Base-by-base conservation (phyloP, 2,113 vertebrate genomes). In the Isichthys henryi region DNA sequence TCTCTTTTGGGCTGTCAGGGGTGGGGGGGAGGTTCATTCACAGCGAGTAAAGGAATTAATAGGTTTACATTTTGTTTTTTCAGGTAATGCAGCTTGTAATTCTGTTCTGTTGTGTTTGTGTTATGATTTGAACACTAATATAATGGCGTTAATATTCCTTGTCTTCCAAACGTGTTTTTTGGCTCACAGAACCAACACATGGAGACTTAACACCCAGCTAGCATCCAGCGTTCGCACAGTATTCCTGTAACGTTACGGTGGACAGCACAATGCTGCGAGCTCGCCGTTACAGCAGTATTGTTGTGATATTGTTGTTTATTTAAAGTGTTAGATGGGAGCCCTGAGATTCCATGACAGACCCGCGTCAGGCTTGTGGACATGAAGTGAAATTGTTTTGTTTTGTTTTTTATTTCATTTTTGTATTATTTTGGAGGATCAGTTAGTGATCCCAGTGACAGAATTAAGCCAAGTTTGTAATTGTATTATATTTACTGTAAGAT, bases 381-480 rank as follows among this genome's bases (percentile, higher is more conserved):
- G 95, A 97, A 96, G 94, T 97, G 97, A 98, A 96, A 97, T 97
- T 97, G 96, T 96, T 96, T 96, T 86, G 91, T 92, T 91, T 89
- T 94, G 93, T 58, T 62, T 62, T 92, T 31, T 11, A 31, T 70
- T 70, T 95, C 93, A 96, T 80, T 80, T 80, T 96, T 95, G 89
- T 89, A 91, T 93, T 93, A 92, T 91, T 95, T 95, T 94, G 93
- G 93, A 97, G 96, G 96, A 97, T 97, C 98, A 97, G 95, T 96
- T 97, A 95, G 96, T 96, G 97, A 97, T 98, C 97, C 96, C 95
- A 96, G 96, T 96, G 97, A 97, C 96, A 97, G 97, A 97, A 97
- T 97, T 97, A 98, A 97, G 97, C 97, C 98, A 98, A 97, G 97
- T 99, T 99, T 99, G 98, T 99, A 98, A 98, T 97, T 99, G 97